phyloP scores from a whole-genome alignment of 2,888 invertebrate genomes.

The Phorcus lineatus region DNA sequence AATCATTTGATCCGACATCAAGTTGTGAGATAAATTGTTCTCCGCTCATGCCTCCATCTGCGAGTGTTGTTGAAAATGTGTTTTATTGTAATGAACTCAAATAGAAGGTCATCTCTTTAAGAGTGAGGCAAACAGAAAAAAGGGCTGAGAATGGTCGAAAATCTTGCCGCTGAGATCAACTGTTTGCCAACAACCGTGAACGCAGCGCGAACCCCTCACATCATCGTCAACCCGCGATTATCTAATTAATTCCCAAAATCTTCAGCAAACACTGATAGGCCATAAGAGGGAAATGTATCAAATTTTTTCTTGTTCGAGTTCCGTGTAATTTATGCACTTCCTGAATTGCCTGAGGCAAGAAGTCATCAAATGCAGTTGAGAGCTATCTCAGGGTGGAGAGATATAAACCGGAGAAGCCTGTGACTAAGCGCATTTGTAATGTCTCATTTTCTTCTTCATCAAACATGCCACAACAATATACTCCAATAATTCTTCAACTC shows the following conservation, averaged over 20 bases:
- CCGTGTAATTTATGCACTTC: conserved; percentile 14
- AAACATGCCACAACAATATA: conserved; percentile 2
- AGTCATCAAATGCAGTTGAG: neutral
- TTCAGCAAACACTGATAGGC: conserved; percentile 18
- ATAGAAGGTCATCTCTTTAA: conserved; percentile 17
- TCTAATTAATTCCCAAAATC: conserved; percentile 27
- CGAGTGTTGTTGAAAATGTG: conserved; percentile 7
- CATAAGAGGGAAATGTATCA: conserved; percentile 10
- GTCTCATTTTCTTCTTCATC: neutral
- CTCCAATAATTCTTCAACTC: neutral
- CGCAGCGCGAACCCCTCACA: neutral
- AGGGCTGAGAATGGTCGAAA: neutral
- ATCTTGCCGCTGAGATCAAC: neutral
- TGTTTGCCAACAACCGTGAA: conserved; percentile 9
- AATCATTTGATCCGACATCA: neutral
- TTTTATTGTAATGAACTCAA: conserved; percentile 28
- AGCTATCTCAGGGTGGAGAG: neutral
- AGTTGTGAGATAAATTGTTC: conserved; percentile 10
- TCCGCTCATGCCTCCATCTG: neutral
- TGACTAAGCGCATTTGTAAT: neutral
- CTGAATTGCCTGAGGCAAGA: neutral
- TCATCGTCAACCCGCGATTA: conserved; percentile 25
- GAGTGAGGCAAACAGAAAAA: conserved; percentile 14
- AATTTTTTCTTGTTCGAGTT: neutral
- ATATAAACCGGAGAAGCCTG: neutral